These are phyloP conservation scores for Lepidurus apus DNA, from an alignment of 1,140 invertebrate species.

Conservation along the genomic window DNA sequence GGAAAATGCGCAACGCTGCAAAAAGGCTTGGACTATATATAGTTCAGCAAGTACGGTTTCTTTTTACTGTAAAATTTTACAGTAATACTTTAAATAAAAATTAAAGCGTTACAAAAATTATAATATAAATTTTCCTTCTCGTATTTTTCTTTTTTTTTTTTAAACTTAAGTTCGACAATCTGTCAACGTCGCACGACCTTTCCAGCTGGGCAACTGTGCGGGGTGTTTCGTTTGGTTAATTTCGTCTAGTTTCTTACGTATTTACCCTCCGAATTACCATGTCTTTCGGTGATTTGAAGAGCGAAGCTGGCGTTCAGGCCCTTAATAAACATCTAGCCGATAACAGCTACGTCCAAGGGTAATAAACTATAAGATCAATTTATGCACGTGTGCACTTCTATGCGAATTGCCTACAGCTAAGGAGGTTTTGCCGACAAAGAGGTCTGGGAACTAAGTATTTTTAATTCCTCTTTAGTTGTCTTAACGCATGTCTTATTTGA, in stretches of 20 bases:
- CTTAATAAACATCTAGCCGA: slow-evolving; percentile 74
- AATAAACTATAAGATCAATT: slow-evolving; percentile 43
- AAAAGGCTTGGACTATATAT: background rate
- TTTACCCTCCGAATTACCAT: slow-evolving; percentile 48
- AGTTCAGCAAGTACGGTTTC: no score
- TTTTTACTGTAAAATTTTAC: no score
- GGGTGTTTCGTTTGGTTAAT: background rate
- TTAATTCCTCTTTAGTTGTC: background rate
- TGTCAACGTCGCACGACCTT: background rate
- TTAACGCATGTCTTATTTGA: no score
- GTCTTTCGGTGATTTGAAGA: slow-evolving; percentile 78
- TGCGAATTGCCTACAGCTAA: background rate
- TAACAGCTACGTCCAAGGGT: slow-evolving; percentile 86
- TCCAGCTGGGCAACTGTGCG: background rate
- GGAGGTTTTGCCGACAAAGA: slow-evolving; percentile 5
- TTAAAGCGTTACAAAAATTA: no score
- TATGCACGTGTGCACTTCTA: background rate
- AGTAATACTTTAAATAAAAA: no score
- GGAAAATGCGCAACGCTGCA: background rate
- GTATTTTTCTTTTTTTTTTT: no score
- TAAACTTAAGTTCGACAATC: background rate
- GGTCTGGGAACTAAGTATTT: background rate
- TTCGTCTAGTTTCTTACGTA: background rate
- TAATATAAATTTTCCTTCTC: no score
- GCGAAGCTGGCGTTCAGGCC: slow-evolving; percentile 68